Evolutionary conservation across 37 sponge, comb jelly and placozoan species (phyloP), one percentile per base, ranked within the genome.

Genomic region (Chondrilla cf. caribensis): DNA sequence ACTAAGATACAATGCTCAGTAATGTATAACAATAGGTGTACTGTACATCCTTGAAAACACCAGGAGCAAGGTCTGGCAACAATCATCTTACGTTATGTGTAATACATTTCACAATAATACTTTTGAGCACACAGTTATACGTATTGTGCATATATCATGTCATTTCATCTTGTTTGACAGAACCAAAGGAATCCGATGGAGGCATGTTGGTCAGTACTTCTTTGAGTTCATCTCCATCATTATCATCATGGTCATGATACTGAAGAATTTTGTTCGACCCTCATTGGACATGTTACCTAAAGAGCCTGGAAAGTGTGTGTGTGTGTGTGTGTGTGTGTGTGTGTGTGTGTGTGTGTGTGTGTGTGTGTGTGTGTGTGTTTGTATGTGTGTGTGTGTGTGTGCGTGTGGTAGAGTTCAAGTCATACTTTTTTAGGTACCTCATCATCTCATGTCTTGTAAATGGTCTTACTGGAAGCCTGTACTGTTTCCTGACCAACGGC

Each of bases 401-500:
- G 66, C 14, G 66, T 64, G 54, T 58, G 58, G 66, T 7, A 17
- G 81, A 64, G 58, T 35, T 7, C 6, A 17, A 26, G 41, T n/a
- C n/a, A 18, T n/a, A n/a, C 32, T 57, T 79, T 36, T 21, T 1
- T 42, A 83, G 84, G 24, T 44, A 31, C 29, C 44, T 83, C 58
- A 57, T 39, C 2, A 31, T 83, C 29, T 25, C 35, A 0, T 24
- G 41, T 73, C 44, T 73, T 31, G 41, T 39, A 0, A 73, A 42
- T 40, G 41, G 78, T 68, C 58, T 91, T 8, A 85, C 85, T 83
- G 93, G 89, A 22, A 51, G 86, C 3, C 26, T 91, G 39, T 39
- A 87, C 33, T 81, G 80, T 83, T 87, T 96, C 54, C 84, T 96
- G 84, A 71, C 95, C 38, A 88, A 87, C 76, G 91, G 87, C 42